A percentile compares a stretch with the other conserved stretches of the same genome.
Evolutionary conservation across 2,113 vertebrate species (phyloP).

Genomic region (Hippotragus niger): DNA sequence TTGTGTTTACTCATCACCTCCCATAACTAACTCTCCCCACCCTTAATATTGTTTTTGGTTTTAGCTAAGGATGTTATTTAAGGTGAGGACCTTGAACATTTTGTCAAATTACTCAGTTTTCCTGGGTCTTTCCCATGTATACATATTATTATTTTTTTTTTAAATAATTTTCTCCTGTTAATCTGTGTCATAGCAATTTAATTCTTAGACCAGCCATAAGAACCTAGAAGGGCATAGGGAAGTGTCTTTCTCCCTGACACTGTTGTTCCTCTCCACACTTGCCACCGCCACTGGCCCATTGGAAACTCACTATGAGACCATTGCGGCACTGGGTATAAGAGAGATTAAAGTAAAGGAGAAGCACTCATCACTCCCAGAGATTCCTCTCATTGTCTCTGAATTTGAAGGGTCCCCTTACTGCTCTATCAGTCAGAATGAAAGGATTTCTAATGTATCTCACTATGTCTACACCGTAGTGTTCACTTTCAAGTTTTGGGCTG

Average conservation of each 20-base stretch:
- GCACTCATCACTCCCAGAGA: accelerated
- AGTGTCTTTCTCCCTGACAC: background rate
- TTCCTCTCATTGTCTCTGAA: background rate
- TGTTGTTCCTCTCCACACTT: background rate
- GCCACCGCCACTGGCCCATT: background rate
- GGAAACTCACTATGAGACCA: background rate
- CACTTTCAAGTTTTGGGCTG: background rate
- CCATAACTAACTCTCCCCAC: background rate
- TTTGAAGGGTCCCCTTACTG: background rate
- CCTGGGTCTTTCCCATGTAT: background rate
- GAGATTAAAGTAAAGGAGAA: background rate
- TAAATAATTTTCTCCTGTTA: background rate
- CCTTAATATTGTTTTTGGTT: background rate
- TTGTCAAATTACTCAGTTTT: background rate
- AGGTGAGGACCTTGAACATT: background rate
- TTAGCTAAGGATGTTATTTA: background rate
- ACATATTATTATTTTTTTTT: background rate
- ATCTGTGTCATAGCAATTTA: background rate
- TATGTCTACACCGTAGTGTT: background rate
- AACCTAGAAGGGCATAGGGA: background rate
- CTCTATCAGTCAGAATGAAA: background rate
- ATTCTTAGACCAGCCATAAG: background rate
- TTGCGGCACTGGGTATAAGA: background rate
- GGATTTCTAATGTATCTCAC: background rate
- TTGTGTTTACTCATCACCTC: background rate